A percentile compares a stretch with the other conserved stretches of the same genome.
phyloP scores from a whole-genome alignment of 2,888 invertebrate species.

The Penaeus monodon region DNA sequence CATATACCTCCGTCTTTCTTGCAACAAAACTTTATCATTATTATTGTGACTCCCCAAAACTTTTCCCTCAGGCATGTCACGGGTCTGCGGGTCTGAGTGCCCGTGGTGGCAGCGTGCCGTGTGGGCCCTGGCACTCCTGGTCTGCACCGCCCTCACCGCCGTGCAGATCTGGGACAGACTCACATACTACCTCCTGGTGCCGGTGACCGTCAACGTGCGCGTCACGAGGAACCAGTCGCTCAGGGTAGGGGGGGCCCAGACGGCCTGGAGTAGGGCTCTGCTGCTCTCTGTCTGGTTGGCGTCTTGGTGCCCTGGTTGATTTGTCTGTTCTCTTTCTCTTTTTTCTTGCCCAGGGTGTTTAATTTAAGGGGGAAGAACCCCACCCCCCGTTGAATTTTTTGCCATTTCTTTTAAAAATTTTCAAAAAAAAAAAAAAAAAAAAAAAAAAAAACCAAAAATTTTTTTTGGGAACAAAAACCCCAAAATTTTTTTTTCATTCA shows the following conservation, averaged over 20 bases:
- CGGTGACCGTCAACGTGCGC: conserved; percentile 66
- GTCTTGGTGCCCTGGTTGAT: no score
- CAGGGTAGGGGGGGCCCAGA: conserved; percentile 12
- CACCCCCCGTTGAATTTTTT: no score
- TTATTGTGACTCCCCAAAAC: background rate
- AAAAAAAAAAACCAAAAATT: no score
- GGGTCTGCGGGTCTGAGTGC: conserved; percentile 17
- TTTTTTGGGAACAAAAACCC: no score
- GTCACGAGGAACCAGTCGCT: conserved; percentile 66
- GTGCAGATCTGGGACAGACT: conserved; percentile 65
- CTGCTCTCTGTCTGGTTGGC: no score
- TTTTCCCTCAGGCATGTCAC: conserved; percentile 38
- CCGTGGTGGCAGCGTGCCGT: conserved; percentile 33
- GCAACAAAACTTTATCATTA: no score
- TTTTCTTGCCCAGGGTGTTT: no score
- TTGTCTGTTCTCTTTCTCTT: no score
- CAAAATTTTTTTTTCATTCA: no score
- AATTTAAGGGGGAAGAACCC: no score
- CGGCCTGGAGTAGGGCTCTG: background rate
- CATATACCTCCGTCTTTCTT: background rate
- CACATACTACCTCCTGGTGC: conserved; percentile 62
- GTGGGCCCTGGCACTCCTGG: conserved; percentile 43
- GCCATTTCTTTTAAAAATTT: no score
- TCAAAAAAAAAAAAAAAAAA: no score
- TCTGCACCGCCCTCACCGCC: conserved; percentile 55